These are phyloP conservation scores for Daktulosphaira vitifoliae DNA, from an alignment of 1,140 invertebrate genomes.

Conservation along the genomic window DNA sequence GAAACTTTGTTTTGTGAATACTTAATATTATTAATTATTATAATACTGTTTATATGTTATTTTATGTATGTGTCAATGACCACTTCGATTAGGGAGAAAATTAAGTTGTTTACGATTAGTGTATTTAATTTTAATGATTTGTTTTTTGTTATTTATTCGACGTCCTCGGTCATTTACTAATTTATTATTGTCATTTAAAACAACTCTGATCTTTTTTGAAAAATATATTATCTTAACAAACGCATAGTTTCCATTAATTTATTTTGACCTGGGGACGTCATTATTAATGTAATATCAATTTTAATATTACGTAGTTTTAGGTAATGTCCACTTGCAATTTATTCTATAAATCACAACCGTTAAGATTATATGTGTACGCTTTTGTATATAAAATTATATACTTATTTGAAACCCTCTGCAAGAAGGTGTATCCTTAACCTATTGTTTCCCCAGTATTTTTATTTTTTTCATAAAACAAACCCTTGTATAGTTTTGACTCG, in stretches of 20 bases:
- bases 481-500: not conserved
- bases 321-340: constrained; percentile 21
- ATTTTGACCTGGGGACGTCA: too few relatives aligned
- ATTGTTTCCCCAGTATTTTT: too few relatives aligned
- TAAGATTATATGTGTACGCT: constrained; percentile 1
- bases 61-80: not conserved
- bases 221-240: too few relatives aligned
- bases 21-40: too few relatives aligned
- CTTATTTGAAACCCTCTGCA: too few relatives aligned
- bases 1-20: too few relatives aligned
- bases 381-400: constrained; percentile 16
- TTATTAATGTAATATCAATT: not conserved
- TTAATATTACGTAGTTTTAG: constrained; percentile 18
- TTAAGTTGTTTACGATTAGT: not conserved
- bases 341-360: constrained; percentile 17
- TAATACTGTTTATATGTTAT: not conserved
- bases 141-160: constrained; percentile 31
- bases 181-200: not conserved
- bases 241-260: too few relatives aligned
- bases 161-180: not conserved
- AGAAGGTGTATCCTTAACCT: too few relatives aligned
- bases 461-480: too few relatives aligned
- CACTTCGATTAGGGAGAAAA: not conserved
- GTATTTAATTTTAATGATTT: constrained; percentile 10
- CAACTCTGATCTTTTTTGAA: too few relatives aligned